These are phyloP conservation scores for Zapornia atra DNA, from an alignment of 2,113 vertebrate species.

Conservation along the genomic window DNA sequence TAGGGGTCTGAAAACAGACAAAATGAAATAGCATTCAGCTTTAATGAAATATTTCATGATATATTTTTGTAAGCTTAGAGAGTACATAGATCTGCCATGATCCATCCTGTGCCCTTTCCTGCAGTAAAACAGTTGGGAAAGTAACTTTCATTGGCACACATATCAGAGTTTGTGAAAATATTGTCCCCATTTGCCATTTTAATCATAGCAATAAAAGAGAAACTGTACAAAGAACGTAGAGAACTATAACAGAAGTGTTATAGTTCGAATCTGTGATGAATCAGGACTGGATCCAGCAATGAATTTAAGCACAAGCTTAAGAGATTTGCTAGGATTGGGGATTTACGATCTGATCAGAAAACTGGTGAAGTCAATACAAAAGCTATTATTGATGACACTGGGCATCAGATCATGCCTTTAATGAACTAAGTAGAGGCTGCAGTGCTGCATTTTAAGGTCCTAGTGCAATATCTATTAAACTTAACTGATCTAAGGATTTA, in stretches of 20 bases:
- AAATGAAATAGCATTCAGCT: constrained; percentile 1
- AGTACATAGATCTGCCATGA: not conserved
- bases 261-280: not conserved
- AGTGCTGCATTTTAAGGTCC: not conserved
- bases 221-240: not conserved
- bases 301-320: constrained; percentile 34
- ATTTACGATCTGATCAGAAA: constrained; percentile 27
- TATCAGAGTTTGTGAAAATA: constrained; percentile 19
- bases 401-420: constrained; percentile 23
- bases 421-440: constrained; percentile 38
- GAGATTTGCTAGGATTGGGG: not conserved
- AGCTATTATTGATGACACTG: constrained; percentile 36
- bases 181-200: not conserved
- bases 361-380: constrained; percentile 35
- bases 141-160: not conserved
- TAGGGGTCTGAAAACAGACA: not conserved
- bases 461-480: not conserved
- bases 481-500: not conserved
- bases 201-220: constrained; percentile 22
- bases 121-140: not conserved
- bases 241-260: not conserved
- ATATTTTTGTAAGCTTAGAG: not conserved
- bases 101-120: not conserved
- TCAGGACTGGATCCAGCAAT: not conserved
- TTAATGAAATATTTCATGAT: constrained; percentile 7